A percentile compares a stretch with the other conserved stretches of the same genome.
These are phyloP conservation scores for Antheraea assamensis DNA, from an alignment of 2,888 invertebrate genomes.

Conservation along the genomic window DNA sequence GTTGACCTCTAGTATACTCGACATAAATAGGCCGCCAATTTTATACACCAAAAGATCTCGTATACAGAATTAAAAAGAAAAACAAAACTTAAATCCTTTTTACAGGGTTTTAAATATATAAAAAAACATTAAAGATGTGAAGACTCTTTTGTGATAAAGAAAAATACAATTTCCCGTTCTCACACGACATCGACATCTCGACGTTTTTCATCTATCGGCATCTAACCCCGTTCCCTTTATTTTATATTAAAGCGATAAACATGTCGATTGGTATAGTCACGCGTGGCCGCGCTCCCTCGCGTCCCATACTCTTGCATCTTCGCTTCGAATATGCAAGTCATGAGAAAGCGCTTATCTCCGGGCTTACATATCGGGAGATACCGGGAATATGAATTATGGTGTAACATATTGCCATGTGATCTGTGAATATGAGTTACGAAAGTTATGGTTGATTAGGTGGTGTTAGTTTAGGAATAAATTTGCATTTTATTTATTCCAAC, in stretches of 20 bases:
- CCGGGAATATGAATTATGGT: conserved; percentile 71
- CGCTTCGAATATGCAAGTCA: conserved; percentile 76
- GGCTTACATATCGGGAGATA: conserved; percentile 58
- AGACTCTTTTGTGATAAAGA: conserved; percentile 27
- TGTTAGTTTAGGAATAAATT: conserved; percentile 24
- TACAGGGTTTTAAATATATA: conserved; percentile 1
- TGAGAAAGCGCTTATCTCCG: conserved; percentile 79
- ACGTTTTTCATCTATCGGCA: conserved; percentile 75
- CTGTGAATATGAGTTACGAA: conserved; percentile 47
- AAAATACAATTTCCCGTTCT: conserved; percentile 71
- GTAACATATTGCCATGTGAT: conserved; percentile 63
- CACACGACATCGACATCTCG: conserved; percentile 48
- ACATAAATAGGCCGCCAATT: no score
- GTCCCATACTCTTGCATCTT: conserved; percentile 26
- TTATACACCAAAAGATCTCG: no score
- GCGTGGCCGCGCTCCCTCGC: conserved; percentile 73
- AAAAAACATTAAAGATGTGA: conserved; percentile 7
- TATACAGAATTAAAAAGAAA: no score
- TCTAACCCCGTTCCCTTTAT: conserved; percentile 71
- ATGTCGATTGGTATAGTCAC: conserved; percentile 78
- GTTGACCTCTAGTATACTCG: no score
- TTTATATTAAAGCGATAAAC: conserved; percentile 82
- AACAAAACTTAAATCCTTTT: not conserved
- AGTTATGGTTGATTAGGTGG: conserved; percentile 21
- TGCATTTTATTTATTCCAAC: not conserved